Percentiles rank a stretch among this genome's conserved stretches.
These are phyloP conservation scores for Melinaea menophilus DNA, from an alignment of 2,888 invertebrate genomes.

Conservation along the genomic window DNA sequence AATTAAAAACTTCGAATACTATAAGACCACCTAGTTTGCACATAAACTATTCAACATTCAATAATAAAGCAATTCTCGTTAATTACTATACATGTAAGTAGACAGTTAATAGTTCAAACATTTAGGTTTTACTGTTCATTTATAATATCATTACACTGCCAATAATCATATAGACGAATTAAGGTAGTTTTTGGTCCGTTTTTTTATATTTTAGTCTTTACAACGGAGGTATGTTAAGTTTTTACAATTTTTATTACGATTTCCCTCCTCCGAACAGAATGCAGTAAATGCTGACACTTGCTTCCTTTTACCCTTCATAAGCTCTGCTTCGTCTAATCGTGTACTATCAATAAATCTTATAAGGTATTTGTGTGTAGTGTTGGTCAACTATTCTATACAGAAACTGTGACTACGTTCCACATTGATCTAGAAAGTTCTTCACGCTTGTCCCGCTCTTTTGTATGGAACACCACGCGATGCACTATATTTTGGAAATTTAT, in stretches of 20 bases:
- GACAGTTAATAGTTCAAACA: constrained; percentile 54
- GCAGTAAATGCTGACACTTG: constrained; percentile 36
- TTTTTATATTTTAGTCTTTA: constrained; percentile 74
- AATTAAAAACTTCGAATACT: constrained; percentile 64
- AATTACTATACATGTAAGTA: constrained; percentile 74
- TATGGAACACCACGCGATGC: constrained; percentile 4
- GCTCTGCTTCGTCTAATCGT: constrained; percentile 57
- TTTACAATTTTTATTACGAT: constrained; percentile 62
- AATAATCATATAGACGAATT: constrained; percentile 72
- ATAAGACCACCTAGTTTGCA: constrained; percentile 76
- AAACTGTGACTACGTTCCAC: constrained; percentile 1
- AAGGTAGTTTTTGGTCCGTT: constrained; percentile 71
- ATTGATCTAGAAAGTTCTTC: neutral
- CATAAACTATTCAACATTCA: constrained; percentile 64
- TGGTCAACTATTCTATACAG: neutral
- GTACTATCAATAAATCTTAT: constrained; percentile 13
- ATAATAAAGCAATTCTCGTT: constrained; percentile 74
- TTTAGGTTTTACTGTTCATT: constrained; percentile 53
- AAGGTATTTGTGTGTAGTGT: constrained; percentile 5
- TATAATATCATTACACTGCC: constrained; percentile 73
- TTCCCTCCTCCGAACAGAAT: constrained; percentile 36
- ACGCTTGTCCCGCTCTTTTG: constrained; percentile 2
- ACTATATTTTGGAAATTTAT: constrained; percentile 1
- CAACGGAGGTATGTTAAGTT: constrained; percentile 68
- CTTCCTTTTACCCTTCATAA: constrained; percentile 39